Evolutionary conservation across 2,113 vertebrate genomes (phyloP).

Genomic region (Lasiurus borealis): DNA sequence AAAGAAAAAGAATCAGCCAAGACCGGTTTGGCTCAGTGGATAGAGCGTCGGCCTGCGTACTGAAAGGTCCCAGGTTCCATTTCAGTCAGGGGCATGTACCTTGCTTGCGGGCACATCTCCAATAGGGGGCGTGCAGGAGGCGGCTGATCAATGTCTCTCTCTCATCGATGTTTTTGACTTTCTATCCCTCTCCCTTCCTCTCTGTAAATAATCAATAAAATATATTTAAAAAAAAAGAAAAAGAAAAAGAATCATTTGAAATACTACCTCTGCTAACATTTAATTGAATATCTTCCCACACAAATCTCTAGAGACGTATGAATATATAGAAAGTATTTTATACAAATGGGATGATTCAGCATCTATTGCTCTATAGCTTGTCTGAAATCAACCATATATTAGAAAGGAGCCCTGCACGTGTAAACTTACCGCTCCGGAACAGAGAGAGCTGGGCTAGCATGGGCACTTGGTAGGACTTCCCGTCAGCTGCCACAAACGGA

Average conservation of each 20-base stretch:
- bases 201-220: too few species aligned
- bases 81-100: too few species aligned
- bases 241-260: neutral
- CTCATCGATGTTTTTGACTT: too few species aligned
- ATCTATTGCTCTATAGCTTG: neutral
- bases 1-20: too few species aligned
- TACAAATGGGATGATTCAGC: neutral
- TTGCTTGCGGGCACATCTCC: too few species aligned
- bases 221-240: too few species aligned
- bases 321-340: neutral
- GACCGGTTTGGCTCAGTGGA: too few species aligned
- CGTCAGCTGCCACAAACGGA: constrained; percentile 90
- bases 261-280: neutral
- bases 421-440: constrained; percentile 93
- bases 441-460: constrained; percentile 96
- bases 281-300: neutral
- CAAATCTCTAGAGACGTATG: neutral
- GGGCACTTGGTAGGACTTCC: constrained; percentile 92
- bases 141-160: too few species aligned
- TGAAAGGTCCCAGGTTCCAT: too few species aligned
- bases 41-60: too few species aligned
- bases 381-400: neutral
- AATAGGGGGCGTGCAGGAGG: too few species aligned
- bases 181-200: too few species aligned
- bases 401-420: fast-evolving